Evolutionary conservation across 2,113 vertebrate genomes (phyloP).

Genomic region (Pseudolaguvia tuberculata): DNA sequence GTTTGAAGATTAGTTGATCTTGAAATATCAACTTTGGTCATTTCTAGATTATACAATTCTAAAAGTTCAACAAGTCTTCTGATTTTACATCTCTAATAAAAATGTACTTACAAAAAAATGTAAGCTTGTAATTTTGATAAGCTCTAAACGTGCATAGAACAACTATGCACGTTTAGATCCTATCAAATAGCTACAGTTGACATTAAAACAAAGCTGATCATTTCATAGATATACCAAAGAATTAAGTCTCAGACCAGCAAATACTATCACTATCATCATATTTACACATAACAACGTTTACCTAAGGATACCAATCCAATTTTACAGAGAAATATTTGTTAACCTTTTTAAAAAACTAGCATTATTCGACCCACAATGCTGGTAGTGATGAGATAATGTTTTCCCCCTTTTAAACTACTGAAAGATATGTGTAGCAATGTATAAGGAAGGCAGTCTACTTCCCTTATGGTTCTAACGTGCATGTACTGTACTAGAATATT

Average conservation of each 20-base stretch:
- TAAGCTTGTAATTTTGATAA: background rate
- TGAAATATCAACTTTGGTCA: background rate
- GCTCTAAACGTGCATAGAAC: constrained; percentile 40
- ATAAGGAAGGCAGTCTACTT: constrained; percentile 29
- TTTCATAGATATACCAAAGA: constrained; percentile 61
- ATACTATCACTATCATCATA: background rate
- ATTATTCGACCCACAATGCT: background rate
- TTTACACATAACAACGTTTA: background rate
- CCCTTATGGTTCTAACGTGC: constrained; percentile 33
- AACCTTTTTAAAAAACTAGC: background rate
- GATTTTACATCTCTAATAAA: too few species aligned
- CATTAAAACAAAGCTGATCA: constrained; percentile 35
- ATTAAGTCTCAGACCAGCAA: constrained; percentile 28
- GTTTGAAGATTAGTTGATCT: background rate
- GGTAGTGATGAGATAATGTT: background rate
- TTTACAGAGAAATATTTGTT: background rate
- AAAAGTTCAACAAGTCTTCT: background rate
- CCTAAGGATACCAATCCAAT: background rate
- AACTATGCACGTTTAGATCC: constrained; percentile 2
- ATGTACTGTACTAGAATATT: constrained; percentile 23
- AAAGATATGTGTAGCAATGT: constrained; percentile 33
- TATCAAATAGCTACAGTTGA: background rate
- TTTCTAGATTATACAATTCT: background rate
- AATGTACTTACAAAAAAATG: background rate
- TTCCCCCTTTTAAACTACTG: constrained; percentile 27